Conservation (phyloP, 2,888 invertebrate genomes). For the Drepanosiphum platanoidis region DNA sequence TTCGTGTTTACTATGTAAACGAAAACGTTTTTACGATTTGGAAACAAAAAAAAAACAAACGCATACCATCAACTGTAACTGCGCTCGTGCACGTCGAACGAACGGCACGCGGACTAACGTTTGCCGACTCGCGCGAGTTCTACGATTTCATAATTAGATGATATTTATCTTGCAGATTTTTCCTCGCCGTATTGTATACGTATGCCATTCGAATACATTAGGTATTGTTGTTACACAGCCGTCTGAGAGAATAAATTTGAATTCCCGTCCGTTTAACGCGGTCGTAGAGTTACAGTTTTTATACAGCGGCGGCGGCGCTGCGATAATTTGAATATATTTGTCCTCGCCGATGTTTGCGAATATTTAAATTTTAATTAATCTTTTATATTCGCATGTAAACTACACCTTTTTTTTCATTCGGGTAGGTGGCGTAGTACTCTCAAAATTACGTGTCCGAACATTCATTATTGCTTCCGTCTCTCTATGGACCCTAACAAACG, state of each 20-base stretch:
- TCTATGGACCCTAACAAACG: background rate
- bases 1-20: no score
- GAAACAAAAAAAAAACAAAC: background rate
- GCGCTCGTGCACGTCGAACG: background rate
- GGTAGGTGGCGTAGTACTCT: background rate
- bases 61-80: no score
- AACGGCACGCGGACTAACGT: background rate
- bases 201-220: background rate
- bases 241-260: background rate
- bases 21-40: no score
- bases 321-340: background rate
- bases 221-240: no score
- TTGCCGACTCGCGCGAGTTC: background rate
- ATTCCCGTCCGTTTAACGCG: background rate
- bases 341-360: background rate
- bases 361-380: slow-evolving; percentile 37
- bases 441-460: slow-evolving; percentile 44
- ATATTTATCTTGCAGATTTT: background rate
- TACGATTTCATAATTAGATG: background rate
- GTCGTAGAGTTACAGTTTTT: background rate
- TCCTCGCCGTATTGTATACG: background rate
- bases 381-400: background rate
- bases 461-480: slow-evolving; percentile 6
- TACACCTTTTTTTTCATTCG: slow-evolving; percentile 10
- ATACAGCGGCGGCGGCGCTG: background rate